Conservation (phyloP, 2,888 invertebrate genomes). For the Scotopteryx bipunctaria region DNA sequence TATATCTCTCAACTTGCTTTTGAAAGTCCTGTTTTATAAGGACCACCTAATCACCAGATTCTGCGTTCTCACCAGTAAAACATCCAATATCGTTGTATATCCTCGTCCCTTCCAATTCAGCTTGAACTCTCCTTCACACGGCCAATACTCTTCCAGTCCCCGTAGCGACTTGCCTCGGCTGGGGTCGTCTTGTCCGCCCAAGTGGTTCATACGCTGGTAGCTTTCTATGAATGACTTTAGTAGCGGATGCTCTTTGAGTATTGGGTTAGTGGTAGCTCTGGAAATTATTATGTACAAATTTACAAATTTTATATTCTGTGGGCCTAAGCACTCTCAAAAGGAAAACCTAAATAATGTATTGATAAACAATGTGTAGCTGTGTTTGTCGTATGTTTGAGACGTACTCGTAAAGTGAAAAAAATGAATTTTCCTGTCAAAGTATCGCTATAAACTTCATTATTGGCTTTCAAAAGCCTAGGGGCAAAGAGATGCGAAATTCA, state of each 20-base stretch:
- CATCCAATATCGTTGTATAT: constrained; percentile 85
- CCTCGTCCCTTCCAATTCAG: constrained; percentile 90
- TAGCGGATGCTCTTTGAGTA: constrained; percentile 61
- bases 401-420: too few species aligned
- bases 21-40: neutral
- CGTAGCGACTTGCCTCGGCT: constrained; percentile 83
- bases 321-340: too few species aligned
- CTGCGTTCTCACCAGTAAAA: constrained; percentile 84
- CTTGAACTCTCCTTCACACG: constrained; percentile 87
- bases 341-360: neutral
- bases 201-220: constrained; percentile 85
- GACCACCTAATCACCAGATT: neutral
- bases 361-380: too few species aligned
- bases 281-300: too few species aligned
- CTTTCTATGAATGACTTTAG: constrained; percentile 83
- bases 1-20: too few species aligned
- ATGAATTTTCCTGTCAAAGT: too few species aligned
- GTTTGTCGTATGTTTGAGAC: too few species aligned
- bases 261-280: neutral
- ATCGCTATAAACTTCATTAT: too few species aligned
- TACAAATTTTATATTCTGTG: too few species aligned
- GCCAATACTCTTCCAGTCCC: constrained; percentile 85
- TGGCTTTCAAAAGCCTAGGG: too few species aligned
- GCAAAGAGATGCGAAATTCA: too few species aligned
- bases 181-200: constrained; percentile 82